Evolutionary conservation across 2,113 vertebrate species (phyloP), one percentile per base, ranked within the genome.

Genomic region (Oncorhynchus kisutch): DNA sequence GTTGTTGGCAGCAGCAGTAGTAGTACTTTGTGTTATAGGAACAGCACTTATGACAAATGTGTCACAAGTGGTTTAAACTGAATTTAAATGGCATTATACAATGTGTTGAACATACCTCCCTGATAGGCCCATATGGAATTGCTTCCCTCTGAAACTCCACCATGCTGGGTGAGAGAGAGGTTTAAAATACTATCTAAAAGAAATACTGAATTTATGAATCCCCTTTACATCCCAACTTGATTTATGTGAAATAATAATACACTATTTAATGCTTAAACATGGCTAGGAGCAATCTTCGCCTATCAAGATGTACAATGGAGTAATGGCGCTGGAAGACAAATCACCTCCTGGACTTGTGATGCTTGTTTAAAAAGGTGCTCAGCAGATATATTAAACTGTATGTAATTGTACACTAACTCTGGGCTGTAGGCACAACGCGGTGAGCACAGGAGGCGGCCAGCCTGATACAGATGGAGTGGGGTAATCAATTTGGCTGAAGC

Each of bases 251-350:
- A 99, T 99, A 99, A 99, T 99, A 99, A 99, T 97, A 96, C 97
- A 99, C 97, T 99, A 99, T 99, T 99, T 99, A 99, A 99, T 98
- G 98, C 96, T 99, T 99, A 99, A 99, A 99, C 98, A 99, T 99
- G 97, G 97, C 98, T 97, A 95, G 96, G 88, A 99, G 98, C 97
- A 93, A 98, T 95, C 93, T 94, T 91, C 91, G 94, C 95, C 96
- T 96, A 97, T 98, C 98, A 98, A 97, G 97, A 98, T 96, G 39
- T 45, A 45, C 39, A 45, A 45, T 45, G 95, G 96, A 97, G 97
- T 98, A 99, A 99, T 98, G 97, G 96, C 96, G 96, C 95, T 95
- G 94, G 94, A 97, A 98, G 97, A 99, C 91, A 74, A 96, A 99
- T 99, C 96, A 96, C 96, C 96, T 96, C 94, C 94, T 94, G 95